Evolutionary conservation across 2,888 invertebrate species (phyloP).

Genomic region (Clistopyga incitator): DNA sequence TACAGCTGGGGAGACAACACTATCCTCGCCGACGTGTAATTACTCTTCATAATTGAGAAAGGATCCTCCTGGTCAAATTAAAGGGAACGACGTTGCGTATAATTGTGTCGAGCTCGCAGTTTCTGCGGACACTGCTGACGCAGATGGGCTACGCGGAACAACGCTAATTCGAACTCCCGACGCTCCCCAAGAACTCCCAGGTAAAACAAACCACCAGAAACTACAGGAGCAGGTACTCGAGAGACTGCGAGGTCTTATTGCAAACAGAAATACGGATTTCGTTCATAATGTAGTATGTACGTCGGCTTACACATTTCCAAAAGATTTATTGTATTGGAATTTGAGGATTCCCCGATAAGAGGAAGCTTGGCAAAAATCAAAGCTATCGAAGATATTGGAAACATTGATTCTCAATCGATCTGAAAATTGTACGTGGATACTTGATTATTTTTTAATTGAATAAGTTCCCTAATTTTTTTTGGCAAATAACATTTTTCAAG

Average conservation of each 20-base stretch:
- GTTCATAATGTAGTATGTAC: background rate
- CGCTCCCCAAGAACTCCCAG: constrained; percentile 12
- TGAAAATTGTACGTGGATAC: too few relatives aligned
- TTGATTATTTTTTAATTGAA: too few relatives aligned
- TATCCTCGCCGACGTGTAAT: constrained; percentile 1
- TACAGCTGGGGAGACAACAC: background rate
- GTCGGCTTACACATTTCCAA: background rate
- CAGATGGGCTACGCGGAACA: constrained; percentile 1
- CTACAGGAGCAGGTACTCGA: constrained; percentile 7
- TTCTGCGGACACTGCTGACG: constrained; percentile 21
- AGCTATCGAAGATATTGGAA: too few relatives aligned
- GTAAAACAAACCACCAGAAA: constrained; percentile 17
- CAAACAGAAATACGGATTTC: background rate
- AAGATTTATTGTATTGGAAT: too few relatives aligned
- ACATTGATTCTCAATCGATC: too few relatives aligned
- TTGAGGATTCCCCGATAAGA: too few relatives aligned
- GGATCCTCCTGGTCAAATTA: constrained; percentile 27
- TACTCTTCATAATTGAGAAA: constrained; percentile 26
- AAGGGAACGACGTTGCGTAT: constrained; percentile 24
- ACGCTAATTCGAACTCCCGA: constrained; percentile 18
- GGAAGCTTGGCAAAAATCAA: too few relatives aligned
- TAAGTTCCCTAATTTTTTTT: too few relatives aligned
- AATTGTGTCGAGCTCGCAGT: constrained; percentile 11
- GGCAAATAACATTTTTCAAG: too few relatives aligned
- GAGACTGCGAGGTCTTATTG: background rate